A percentile compares a stretch with the other conserved stretches of the same genome.
Evolutionary conservation across 2,888 invertebrate genomes (phyloP).

Genomic region (Himalopsyche tibetana): DNA sequence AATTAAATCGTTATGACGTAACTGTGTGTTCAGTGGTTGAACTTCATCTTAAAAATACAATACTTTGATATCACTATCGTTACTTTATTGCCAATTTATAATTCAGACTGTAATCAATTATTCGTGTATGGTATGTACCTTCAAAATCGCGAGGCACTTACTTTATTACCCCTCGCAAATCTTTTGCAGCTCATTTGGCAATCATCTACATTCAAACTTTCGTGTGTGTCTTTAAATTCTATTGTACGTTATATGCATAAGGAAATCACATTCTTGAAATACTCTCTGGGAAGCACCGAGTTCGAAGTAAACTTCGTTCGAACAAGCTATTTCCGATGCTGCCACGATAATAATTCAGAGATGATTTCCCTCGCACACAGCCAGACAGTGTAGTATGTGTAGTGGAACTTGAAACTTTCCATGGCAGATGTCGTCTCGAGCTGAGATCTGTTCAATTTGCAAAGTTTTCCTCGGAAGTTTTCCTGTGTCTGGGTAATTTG

Average conservation of each 20-base stretch:
- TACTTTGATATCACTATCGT: too few species aligned
- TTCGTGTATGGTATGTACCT: too few species aligned
- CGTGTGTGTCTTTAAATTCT: background rate
- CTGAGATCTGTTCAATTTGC: slow-evolving; percentile 29
- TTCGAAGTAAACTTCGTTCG: background rate
- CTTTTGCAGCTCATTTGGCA: too few species aligned
- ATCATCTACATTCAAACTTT: too few species aligned
- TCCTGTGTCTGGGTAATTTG: slow-evolving; percentile 44
- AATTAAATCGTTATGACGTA: too few species aligned
- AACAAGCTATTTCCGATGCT: slow-evolving; percentile 21
- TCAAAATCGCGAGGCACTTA: too few species aligned
- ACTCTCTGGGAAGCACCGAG: background rate
- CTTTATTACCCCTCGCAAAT: too few species aligned
- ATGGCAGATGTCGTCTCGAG: slow-evolving; percentile 19
- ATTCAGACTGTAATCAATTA: too few species aligned
- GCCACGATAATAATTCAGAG: slow-evolving; percentile 1
- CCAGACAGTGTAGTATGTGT: background rate
- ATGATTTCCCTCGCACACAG: slow-evolving; percentile 9
- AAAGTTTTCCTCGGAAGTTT: slow-evolving; percentile 22
- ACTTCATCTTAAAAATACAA: too few species aligned
- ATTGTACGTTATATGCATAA: background rate
- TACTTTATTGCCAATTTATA: too few species aligned
- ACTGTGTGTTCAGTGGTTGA: too few species aligned
- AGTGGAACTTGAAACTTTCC: slow-evolving; percentile 14
- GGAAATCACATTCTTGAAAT: slow-evolving; percentile 31